Base-by-base conservation (phyloP, 2,888 invertebrate species). In the Parascotia fuliginaria region DNA sequence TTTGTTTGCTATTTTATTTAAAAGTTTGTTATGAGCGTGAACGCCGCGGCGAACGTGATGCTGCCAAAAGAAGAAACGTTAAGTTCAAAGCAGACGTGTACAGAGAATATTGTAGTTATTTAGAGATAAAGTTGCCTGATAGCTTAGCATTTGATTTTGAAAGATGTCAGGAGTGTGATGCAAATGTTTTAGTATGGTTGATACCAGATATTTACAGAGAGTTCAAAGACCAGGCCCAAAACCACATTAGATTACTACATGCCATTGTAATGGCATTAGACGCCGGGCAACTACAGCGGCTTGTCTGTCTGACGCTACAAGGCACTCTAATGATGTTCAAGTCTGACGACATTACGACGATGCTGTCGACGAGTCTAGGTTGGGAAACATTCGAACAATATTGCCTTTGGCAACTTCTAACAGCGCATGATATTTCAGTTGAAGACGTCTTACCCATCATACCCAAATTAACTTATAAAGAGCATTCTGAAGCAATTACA, bases 321-420 rank as follows among this genome's bases (percentile, higher is more conserved):
- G 98, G 97, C 43, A 97, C 96, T 73, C 85, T 97, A 54, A 95
- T 95, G 76, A 96, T 97, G 94, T 95, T 97, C 67, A 96, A 96
- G 79, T 94, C 94, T 31, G 97, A 97, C 67, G 95, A 95, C 47
- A 93, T 97, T 34, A 94, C 95, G 49, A 92, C 94, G 32, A 93
- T 97, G 83, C 85, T 97, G 67, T 96, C 96, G 54, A 95, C 96
- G 33, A 98, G 98, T 75, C 92, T 99, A 46, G 94, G 95, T 48
- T 99, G 99, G 98, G 99, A 99, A 88, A 98, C 98, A 1, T 97
- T 98, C 71, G 99, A 99, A 85, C 99, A 99, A 86, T 96, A 97
- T 81, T 98, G 98, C 83, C 94, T 99, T 36, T 99, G 99, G 99
- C 98, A 99, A 86, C 93, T 99, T 49, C 94, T 99, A 39, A 95